A percentile compares a stretch with the other conserved stretches of the same genome.
Conservation (phyloP, 1,140 invertebrate genomes). For the Orussus abietinus region DNA sequence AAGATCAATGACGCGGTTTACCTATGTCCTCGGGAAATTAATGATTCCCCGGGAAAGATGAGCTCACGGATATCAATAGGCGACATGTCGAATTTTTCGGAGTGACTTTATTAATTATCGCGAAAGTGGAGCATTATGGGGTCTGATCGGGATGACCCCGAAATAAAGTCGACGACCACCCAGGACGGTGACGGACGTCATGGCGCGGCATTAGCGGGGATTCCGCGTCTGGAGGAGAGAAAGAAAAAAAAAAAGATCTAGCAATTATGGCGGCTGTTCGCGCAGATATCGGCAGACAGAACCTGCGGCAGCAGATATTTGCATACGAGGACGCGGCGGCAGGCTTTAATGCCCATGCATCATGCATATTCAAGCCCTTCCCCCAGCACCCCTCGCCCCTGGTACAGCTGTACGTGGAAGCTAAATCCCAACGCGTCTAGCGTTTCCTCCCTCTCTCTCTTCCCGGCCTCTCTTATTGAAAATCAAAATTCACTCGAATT, state of each 20-base stretch:
- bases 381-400: too few relatives aligned
- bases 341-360: constrained; percentile 53
- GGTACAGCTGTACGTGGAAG: constrained; percentile 50
- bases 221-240: neutral
- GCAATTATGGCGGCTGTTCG: constrained; percentile 32
- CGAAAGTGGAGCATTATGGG: too few relatives aligned
- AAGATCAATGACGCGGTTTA: too few relatives aligned
- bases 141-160: too few relatives aligned
- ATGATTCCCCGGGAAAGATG: too few relatives aligned
- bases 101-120: too few relatives aligned
- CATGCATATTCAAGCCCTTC: constrained; percentile 55
- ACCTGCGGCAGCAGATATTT: constrained; percentile 43
- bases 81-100: too few relatives aligned
- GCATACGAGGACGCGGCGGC: constrained; percentile 43
- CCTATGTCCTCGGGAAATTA: too few relatives aligned
- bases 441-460: constrained; percentile 6
- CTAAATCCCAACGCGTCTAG: constrained; percentile 47
- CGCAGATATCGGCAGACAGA: constrained; percentile 35
- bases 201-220: too few relatives aligned
- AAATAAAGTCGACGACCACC: too few relatives aligned
- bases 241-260: constrained; percentile 29
- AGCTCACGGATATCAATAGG: too few relatives aligned
- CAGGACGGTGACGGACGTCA: too few relatives aligned
- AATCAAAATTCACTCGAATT: constrained; percentile 47
- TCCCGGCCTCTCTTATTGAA: constrained; percentile 39